A percentile compares a stretch with the other conserved stretches of the same genome.
Evolutionary conservation across 2,888 invertebrate species (phyloP).

Genomic region (Urechis unicinctus): DNA sequence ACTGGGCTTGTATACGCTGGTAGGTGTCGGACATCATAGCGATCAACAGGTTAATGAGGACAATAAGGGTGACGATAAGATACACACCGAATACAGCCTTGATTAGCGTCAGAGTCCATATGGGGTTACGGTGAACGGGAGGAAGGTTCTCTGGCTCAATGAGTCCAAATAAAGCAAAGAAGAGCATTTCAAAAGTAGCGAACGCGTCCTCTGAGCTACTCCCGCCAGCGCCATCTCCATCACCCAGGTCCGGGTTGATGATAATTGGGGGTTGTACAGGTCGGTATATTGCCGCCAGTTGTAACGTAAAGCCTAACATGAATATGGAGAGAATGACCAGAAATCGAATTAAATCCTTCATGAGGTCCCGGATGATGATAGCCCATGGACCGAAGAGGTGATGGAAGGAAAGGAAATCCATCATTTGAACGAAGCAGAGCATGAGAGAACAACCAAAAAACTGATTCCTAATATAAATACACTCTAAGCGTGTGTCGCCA

Average conservation of each 20-base stretch:
- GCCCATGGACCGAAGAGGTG: constrained; percentile 99
- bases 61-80: constrained; percentile 96
- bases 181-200: constrained; percentile 92
- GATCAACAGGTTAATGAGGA: constrained; percentile 96
- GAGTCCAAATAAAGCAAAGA: constrained; percentile 96
- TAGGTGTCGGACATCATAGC: constrained; percentile 99
- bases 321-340: constrained; percentile 95
- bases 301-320: constrained; percentile 95
- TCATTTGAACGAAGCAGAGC: constrained; percentile 91
- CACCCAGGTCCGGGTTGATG: constrained; percentile 15
- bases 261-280: constrained; percentile 78
- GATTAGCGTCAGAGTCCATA: constrained; percentile 49
- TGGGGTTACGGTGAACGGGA: constrained; percentile 52
- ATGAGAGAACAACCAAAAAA: constrained; percentile 91
- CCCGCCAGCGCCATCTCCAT: constrained; percentile 31
- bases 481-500: constrained; percentile 60
- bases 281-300: constrained; percentile 60
- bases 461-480: constrained; percentile 89
- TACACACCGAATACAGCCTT: constrained; percentile 83
- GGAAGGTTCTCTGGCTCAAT: constrained; percentile 61
- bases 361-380: constrained; percentile 82
- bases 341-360: constrained; percentile 78
- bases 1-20: constrained; percentile 98
- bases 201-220: constrained; percentile 31
- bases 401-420: constrained; percentile 93